Evolutionary conservation across 2,797 vertebrate genomes (phyloP), one percentile per base, ranked within the genome.

Genomic region (Arctocebus calabarensis): DNA sequence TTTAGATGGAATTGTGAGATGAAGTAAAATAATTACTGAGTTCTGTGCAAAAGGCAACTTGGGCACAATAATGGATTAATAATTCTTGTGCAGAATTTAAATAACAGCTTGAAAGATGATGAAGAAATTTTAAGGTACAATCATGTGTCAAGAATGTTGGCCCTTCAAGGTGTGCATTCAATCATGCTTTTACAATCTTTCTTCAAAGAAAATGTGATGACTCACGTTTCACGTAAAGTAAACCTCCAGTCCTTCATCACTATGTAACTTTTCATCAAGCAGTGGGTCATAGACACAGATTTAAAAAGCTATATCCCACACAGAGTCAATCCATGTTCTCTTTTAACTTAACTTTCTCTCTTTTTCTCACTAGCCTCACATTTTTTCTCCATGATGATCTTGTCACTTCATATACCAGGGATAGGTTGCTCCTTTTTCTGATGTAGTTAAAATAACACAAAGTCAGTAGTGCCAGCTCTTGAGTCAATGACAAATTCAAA

Each of bases 41-140:
- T 92, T 92, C 48, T 37, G 32, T 66, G 8, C 34, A 89, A 93
- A 95, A 88, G 8, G 20, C 13, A 71, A 4, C 14, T 66, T 75
- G 43, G 52, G 19, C 7, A 86, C 22, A 92, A 25, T 64, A 74
- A 90, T 43, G 43, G 32, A 91, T 62, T 89, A 78, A 91, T 95
- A 57, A 91, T 78, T 90, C 64, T 85, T 78, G 14, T 57, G 4
- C 3, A 86, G 62, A 57, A 40, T 95, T 94, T 83, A 94, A 89
- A 40, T 82, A 84, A 66, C 61, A 94, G n/a, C 61, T 96, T 96
- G 48, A 84, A 88, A 94, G 43, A 91, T 20, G 45, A 17, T 48
- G 57, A 90, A 68, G 34, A 83, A 75, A 88, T 73, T 52, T 92
- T 52, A 88, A 91, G 9, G 48, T 87, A 27, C 82, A 94, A 94